phyloP scores from a whole-genome alignment of 2,113 vertebrate species.

The Scalopus aquaticus region DNA sequence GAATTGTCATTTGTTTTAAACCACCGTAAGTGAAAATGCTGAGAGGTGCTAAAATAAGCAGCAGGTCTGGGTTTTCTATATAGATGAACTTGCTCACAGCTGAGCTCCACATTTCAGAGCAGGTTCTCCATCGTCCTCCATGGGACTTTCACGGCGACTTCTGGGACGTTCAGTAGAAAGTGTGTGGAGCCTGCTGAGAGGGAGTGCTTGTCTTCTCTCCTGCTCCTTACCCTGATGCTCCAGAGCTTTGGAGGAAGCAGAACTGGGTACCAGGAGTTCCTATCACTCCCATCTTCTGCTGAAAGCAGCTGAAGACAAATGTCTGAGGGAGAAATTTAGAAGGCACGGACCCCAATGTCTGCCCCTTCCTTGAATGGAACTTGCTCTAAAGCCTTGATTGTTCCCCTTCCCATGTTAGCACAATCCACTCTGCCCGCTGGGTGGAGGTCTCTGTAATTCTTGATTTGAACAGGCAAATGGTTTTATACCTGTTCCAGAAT shows the following conservation, averaged over 20 bases:
- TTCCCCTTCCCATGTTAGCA: background rate
- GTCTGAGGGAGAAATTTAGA: background rate
- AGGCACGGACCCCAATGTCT: background rate
- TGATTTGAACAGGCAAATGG: background rate
- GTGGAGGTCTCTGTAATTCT: background rate
- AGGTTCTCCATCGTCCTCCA: background rate
- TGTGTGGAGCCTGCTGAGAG: background rate
- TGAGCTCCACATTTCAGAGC: background rate
- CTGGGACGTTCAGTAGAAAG: background rate
- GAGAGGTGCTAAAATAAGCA: background rate
- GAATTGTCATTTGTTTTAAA: background rate
- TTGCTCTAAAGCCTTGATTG: background rate
- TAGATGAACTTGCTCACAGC: background rate
- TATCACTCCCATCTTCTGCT: background rate
- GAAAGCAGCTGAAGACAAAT: background rate
- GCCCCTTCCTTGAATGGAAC: background rate
- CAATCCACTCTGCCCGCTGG: background rate
- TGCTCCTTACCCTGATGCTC: background rate
- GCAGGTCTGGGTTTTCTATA: background rate
- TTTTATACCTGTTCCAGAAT: background rate
- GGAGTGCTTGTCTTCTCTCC: too few relatives aligned
- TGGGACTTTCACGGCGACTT: background rate
- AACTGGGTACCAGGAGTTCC: background rate
- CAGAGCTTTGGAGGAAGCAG: background rate
- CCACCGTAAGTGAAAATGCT: background rate